A percentile compares a stretch with the other conserved stretches of the same genome.
Evolutionary conservation across 1,140 invertebrate genomes (phyloP).

Genomic region (Bombus breviceps): DNA sequence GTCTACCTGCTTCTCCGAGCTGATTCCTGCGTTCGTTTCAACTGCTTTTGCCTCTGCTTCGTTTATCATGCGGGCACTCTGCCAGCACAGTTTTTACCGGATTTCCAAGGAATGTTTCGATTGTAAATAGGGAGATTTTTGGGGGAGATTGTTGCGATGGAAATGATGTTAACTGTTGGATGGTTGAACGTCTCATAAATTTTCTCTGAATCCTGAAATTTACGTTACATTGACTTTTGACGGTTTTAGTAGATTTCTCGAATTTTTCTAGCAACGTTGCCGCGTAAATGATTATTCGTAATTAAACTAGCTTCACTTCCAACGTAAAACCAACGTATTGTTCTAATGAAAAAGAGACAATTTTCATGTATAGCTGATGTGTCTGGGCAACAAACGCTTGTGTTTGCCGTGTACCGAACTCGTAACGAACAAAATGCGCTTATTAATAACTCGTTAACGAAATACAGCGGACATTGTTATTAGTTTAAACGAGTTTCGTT

Average conservation of each 20-base stretch:
- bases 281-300: too few species aligned
- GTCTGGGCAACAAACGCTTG: background rate
- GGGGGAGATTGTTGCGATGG: background rate
- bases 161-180: background rate
- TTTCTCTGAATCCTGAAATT: background rate
- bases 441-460: slow-evolving; percentile 33
- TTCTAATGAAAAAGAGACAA: background rate
- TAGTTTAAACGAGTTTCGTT: slow-evolving; percentile 36
- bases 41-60: background rate
- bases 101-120: too few species aligned
- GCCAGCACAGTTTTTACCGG: slow-evolving; percentile 1
- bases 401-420: background rate
- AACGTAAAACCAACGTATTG: background rate
- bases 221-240: background rate
- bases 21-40: background rate
- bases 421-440: background rate
- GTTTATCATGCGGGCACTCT: slow-evolving; percentile 10
- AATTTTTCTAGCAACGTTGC: too few species aligned
- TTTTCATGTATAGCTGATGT: background rate
- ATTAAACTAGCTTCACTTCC: too few species aligned
- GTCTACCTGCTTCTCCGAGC: slow-evolving; percentile 28
- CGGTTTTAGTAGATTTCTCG: background rate
- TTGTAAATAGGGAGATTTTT: background rate
- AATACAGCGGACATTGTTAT: background rate
- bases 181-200: too few species aligned